Base-by-base conservation (phyloP, 2,888 invertebrate genomes). In the Leucoma salicis region DNA sequence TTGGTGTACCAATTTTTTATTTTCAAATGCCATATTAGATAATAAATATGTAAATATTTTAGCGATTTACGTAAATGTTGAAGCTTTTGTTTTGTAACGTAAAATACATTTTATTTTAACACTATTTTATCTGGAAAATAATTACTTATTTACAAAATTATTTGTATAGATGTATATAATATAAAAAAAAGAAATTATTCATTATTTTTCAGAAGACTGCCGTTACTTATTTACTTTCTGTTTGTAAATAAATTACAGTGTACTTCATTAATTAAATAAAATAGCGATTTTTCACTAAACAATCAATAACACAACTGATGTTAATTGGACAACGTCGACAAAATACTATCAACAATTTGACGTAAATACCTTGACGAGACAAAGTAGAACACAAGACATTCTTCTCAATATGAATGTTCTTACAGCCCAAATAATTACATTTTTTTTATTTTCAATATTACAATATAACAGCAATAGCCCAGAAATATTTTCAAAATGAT, bases 1-100 rank as follows among this genome's bases (percentile, higher is more conserved):
- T 74, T 75, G 63, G 59, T 62, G 58, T 76, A 74, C n/a, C n/a
- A 70, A 10, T 31, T 15, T 15, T 78, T 78, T 72, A 70, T 74
- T 72, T 74, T 77, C n/a, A 76, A 84, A 80, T 79, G 88, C 88
- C 88, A 89, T 89, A 87, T 82, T 89, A 89, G 88, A 72, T 78
- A 69, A 67, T 82, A 81, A 77, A 67, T 59, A 47, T 87, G 85
- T 88, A 87, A 65, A 86, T 84, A 84, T 60, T 53, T 67, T 83
- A 85, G 64, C 68, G 63, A 60, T 71, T 82, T 82, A 78, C 71
- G 73, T 72, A 56, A 75, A 78, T 69, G 74, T 82, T 83, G 68
- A 81, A 56, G 72, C 77, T 82, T 82, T 70, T 76, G 71, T 81
- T 83, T 68, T 60, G 49, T 52, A 42, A 57, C 60, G 61, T 64